Evolutionary conservation across 2,113 vertebrate species (phyloP).

Genomic region (Empidonax traillii): DNA sequence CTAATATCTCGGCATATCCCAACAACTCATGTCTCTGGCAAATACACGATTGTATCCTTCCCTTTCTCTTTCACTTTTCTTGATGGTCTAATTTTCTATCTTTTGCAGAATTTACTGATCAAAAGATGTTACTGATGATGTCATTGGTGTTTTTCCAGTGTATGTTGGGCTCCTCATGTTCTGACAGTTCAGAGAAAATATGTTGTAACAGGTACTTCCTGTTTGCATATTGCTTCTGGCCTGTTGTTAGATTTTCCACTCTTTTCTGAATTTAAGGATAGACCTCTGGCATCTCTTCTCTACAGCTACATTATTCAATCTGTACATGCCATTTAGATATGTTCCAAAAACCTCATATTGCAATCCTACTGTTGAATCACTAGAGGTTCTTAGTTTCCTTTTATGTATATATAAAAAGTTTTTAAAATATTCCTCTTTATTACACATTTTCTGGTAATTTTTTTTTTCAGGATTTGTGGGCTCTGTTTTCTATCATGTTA

Average conservation of each 20-base stretch:
- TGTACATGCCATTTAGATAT: not conserved
- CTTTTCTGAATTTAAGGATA: not conserved
- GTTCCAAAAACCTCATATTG: not conserved
- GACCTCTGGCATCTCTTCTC: not conserved
- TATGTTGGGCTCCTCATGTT: not conserved
- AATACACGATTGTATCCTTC: not conserved
- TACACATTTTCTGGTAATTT: not conserved
- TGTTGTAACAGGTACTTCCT: not conserved
- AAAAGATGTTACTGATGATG: not conserved
- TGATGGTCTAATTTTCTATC: not conserved
- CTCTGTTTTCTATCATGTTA: not conserved
- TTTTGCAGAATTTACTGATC: not conserved
- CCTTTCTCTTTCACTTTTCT: not conserved
- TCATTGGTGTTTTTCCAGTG: not conserved
- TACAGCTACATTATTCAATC: not conserved
- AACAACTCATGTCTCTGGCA: not conserved
- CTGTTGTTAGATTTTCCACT: not conserved
- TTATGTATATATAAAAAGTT: not conserved
- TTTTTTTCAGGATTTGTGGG: not conserved
- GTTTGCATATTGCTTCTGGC: not conserved
- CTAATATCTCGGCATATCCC: not conserved
- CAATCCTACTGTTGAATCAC: not conserved
- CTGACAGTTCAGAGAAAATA: not conserved
- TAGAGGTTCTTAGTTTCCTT: not conserved
- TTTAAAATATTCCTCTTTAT: not conserved